These are phyloP conservation scores for Thunnus maccoyii DNA, from an alignment of 2,113 vertebrate genomes.

Conservation along the genomic window DNA sequence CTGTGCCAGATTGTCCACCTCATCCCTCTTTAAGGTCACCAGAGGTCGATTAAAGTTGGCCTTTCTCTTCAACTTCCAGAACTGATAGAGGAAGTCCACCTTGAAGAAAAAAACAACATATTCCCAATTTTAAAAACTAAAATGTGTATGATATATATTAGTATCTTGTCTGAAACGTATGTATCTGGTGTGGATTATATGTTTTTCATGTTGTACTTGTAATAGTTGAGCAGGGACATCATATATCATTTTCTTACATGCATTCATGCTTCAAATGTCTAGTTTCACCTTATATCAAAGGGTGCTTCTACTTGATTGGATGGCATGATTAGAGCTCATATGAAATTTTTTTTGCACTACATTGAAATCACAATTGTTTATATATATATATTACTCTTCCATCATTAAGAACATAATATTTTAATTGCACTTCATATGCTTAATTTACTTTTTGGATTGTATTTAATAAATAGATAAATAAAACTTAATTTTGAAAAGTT, in stretches of 20 bases:
- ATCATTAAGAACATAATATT: not conserved
- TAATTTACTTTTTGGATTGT: too few species aligned
- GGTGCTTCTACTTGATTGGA: too few species aligned
- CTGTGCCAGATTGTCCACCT: conserved; percentile 97
- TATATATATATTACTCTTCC: not conserved
- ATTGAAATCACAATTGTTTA: too few species aligned
- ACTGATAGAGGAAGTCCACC: conserved; percentile 97
- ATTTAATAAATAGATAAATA: too few species aligned
- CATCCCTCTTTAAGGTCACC: conserved; percentile 92
- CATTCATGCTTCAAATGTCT: too few species aligned
- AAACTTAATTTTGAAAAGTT: too few species aligned
- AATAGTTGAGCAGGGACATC: too few species aligned
- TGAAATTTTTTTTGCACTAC: too few species aligned
- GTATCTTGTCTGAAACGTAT: not conserved
- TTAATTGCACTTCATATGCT: not conserved
- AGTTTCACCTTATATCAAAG: too few species aligned
- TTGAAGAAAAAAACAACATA: conserved; percentile 46
- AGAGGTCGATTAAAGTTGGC: conserved; percentile 93
- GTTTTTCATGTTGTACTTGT: too few species aligned
- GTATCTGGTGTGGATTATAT: not conserved
- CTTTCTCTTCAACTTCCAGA: conserved; percentile 98
- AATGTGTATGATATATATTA: not conserved
- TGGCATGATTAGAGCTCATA: too few species aligned
- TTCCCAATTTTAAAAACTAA: not conserved
- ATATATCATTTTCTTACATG: too few species aligned